Evolutionary conservation across 2,888 invertebrate species (phyloP).

Genomic region (Leptopilina myrica): DNA sequence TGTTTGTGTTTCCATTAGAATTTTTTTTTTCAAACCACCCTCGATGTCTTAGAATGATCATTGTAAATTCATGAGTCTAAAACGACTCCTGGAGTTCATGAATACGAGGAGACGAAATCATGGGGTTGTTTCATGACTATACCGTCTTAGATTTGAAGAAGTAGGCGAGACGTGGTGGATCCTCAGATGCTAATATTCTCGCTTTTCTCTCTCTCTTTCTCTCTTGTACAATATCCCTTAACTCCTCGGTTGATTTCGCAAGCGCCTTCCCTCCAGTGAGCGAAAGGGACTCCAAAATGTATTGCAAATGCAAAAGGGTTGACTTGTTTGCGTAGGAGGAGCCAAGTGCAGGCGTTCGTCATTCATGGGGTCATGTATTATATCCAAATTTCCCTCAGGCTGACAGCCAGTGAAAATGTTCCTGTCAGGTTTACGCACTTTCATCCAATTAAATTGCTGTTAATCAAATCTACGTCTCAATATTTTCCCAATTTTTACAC

Average conservation of each 20-base stretch:
- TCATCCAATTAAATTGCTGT: slow-evolving; percentile 34
- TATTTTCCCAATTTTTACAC: not conserved
- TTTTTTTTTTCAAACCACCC: not conserved
- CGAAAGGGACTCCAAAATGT: slow-evolving; percentile 51
- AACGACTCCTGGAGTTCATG: slow-evolving; percentile 64
- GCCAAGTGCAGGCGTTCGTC: slow-evolving; percentile 55
- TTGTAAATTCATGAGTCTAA: slow-evolving; percentile 67
- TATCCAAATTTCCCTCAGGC: slow-evolving; percentile 53
- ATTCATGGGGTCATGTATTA: slow-evolving; percentile 58
- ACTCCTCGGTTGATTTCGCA: slow-evolving; percentile 25
- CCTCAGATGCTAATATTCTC: slow-evolving; percentile 49
- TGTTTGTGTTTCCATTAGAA: too few species aligned
- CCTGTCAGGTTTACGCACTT: slow-evolving; percentile 17
- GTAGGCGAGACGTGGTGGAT: slow-evolving; percentile 49
- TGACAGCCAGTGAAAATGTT: slow-evolving; percentile 20
- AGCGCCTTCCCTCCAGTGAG: not conserved
- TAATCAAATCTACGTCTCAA: not conserved
- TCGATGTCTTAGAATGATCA: slow-evolving; percentile 11
- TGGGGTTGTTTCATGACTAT: slow-evolving; percentile 62
- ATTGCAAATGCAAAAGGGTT: slow-evolving; percentile 55
- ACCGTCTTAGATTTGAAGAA: slow-evolving; percentile 60
- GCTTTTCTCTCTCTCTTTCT: slow-evolving; percentile 29
- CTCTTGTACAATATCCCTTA: slow-evolving; percentile 42
- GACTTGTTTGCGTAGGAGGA: slow-evolving; percentile 58
- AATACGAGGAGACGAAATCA: slow-evolving; percentile 65